Evolutionary conservation across 2,888 invertebrate species (phyloP).

Genomic region (Rhabditoides inermis): DNA sequence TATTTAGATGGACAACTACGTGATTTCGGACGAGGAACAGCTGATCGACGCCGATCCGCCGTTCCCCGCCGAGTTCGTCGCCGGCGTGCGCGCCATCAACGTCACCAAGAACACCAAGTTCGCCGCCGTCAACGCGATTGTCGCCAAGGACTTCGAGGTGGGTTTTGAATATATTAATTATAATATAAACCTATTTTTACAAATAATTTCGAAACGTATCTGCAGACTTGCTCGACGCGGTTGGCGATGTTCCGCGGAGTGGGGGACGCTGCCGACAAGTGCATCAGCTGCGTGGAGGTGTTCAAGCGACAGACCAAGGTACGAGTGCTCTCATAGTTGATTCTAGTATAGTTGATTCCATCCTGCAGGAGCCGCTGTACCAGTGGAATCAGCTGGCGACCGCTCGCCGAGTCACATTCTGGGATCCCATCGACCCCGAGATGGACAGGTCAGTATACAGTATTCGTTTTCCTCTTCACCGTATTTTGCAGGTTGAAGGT

Average conservation of each 20-base stretch:
- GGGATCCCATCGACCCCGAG: slow-evolving; percentile 8
- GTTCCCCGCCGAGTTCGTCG: slow-evolving; percentile 5
- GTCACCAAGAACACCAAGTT: slow-evolving; percentile 14
- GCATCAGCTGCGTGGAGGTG: slow-evolving; percentile 22
- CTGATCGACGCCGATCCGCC: slow-evolving; percentile 4
- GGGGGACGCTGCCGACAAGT: slow-evolving; percentile 20
- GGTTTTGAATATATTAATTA: too few relatives aligned
- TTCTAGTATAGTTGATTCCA: background rate
- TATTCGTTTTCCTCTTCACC: too few relatives aligned
- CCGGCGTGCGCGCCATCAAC: slow-evolving; percentile 6
- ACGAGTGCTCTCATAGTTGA: slow-evolving; percentile 1
- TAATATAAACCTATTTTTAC: too few relatives aligned
- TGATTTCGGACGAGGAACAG: slow-evolving; percentile 8
- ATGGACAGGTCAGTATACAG: slow-evolving; percentile 1
- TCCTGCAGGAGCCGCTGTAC: slow-evolving; percentile 8
- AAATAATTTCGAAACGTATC: background rate
- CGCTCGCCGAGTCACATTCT: slow-evolving; percentile 4
- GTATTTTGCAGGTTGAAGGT: slow-evolving; percentile 9
- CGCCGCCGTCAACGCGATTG: slow-evolving; percentile 2
- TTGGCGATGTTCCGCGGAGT: slow-evolving; percentile 16
- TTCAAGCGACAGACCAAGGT: slow-evolving; percentile 12
- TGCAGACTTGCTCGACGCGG: slow-evolving; percentile 5
- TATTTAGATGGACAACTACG: slow-evolving; percentile 11
- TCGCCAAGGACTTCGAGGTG: slow-evolving; percentile 8
- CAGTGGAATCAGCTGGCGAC: slow-evolving; percentile 11